These are phyloP conservation scores for Molossus alvarezi DNA, from an alignment of 2,797 vertebrate genomes.

Conservation along the genomic window DNA sequence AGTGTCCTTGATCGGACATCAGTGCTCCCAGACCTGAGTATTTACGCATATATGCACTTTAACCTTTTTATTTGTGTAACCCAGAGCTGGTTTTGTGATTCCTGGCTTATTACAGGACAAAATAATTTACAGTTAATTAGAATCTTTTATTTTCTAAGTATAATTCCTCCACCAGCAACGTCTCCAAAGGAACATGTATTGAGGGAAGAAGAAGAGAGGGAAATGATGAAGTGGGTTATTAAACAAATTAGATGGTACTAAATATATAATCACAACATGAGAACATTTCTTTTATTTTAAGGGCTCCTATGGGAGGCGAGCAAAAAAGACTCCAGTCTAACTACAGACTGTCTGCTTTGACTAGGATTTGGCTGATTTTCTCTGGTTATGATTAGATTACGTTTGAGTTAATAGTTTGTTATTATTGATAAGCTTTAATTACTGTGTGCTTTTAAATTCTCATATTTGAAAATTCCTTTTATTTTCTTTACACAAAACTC, in stretches of 20 bases:
- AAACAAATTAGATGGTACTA: background rate
- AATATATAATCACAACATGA: background rate
- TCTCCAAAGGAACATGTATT: conserved; percentile 8
- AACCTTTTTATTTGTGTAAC: conserved; percentile 48
- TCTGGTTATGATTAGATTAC: background rate
- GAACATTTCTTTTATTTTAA: background rate
- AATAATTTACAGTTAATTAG: conserved; percentile 15
- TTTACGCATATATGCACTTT: background rate
- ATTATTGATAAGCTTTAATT: background rate
- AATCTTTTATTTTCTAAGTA: background rate
- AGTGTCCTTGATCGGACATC: background rate
- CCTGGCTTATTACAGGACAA: background rate
- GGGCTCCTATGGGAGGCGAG: background rate
- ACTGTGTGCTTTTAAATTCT: background rate
- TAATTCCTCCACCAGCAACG: background rate
- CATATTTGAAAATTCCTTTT: background rate
- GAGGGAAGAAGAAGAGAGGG: background rate
- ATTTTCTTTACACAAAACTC: background rate
- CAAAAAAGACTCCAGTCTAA: background rate
- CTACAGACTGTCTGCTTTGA: background rate
- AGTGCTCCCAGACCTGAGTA: background rate
- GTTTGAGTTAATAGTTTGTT: background rate
- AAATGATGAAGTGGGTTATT: background rate
- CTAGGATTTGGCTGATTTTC: background rate
- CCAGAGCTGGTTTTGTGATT: conserved; percentile 16